Conservation (phyloP, 2,797 vertebrate genomes). For the Apodemus agrarius region DNA sequence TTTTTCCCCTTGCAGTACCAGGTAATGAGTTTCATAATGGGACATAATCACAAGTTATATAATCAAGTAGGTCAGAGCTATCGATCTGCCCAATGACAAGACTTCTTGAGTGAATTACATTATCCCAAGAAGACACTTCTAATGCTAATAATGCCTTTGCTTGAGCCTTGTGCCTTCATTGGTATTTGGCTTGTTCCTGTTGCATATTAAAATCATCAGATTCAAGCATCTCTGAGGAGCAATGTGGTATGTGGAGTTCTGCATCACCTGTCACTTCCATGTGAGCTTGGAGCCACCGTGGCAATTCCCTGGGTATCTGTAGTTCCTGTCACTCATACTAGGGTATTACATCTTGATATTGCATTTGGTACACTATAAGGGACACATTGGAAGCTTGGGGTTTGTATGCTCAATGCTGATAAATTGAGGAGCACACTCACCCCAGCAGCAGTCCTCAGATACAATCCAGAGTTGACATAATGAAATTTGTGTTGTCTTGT, state of each 20-base stretch:
- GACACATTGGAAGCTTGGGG: not conserved
- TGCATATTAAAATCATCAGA: not conserved
- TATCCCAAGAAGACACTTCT: conserved; percentile 58
- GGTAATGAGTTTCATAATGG: conserved; percentile 70
- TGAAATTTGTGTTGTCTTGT: conserved; percentile 15
- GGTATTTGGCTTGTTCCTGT: not conserved
- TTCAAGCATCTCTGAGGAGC: not conserved
- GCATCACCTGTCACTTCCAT: not conserved
- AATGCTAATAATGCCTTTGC: conserved; percentile 52
- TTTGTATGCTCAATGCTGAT: not conserved
- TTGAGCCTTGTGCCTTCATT: conserved; percentile 29
- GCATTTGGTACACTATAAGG: not conserved
- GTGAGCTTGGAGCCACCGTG: not conserved
- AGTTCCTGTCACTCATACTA: not conserved
- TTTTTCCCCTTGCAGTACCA: conserved; percentile 35
- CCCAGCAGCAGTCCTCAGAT: not conserved
- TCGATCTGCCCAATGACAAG: conserved; percentile 59
- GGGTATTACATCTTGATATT: not conserved
- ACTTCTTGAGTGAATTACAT: conserved; percentile 62
- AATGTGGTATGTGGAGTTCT: not conserved
- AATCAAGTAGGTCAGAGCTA: conserved; percentile 63
- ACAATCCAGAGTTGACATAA: not conserved
- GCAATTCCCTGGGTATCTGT: not conserved
- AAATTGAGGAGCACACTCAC: not conserved
- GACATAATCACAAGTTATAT: conserved; percentile 62